These are phyloP conservation scores for Galerucella calmariensis DNA, from an alignment of 2,888 invertebrate species.

Conservation along the genomic window DNA sequence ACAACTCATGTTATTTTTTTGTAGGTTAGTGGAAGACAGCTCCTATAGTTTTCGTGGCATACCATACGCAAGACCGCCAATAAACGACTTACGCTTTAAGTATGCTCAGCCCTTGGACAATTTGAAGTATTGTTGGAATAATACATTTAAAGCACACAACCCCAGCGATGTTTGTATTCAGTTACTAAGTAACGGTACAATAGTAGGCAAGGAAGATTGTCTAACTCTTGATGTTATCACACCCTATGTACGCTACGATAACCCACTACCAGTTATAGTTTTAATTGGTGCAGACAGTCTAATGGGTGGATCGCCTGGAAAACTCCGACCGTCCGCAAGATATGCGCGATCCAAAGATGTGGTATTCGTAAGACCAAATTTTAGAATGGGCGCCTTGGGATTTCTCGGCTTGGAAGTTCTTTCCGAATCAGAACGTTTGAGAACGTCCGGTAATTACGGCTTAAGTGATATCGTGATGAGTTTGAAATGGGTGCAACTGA, in stretches of 20 bases:
- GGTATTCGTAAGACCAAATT: conserved; percentile 88
- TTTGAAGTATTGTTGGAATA: conserved; percentile 83
- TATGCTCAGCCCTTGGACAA: conserved; percentile 75
- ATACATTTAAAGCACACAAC: conserved; percentile 76
- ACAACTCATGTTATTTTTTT: conserved; percentile 45
- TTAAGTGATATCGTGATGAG: conserved; percentile 82
- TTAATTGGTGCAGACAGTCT: conserved; percentile 83
- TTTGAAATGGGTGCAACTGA: conserved; percentile 82
- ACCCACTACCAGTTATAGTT: conserved; percentile 84
- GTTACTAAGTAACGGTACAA: conserved; percentile 73
- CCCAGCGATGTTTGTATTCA: conserved; percentile 77
- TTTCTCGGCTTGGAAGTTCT: conserved; percentile 81
- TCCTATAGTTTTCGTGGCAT: conserved; percentile 85
- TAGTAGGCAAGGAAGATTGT: conserved; percentile 83
- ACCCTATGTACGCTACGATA: conserved; percentile 82
- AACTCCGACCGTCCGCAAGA: conserved; percentile 78
- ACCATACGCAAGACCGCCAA: conserved; percentile 82
- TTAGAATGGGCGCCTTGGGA: conserved; percentile 73
- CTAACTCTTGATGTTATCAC: conserved; percentile 85
- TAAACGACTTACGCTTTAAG: conserved; percentile 76
- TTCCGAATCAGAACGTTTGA: conserved; percentile 76
- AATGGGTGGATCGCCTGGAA: conserved; percentile 81
- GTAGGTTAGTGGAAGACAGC: conserved; percentile 76
- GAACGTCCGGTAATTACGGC: conserved; percentile 87
- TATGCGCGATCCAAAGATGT: conserved; percentile 81